Conservation (phyloP, 2,797 vertebrate genomes). For the Periparus ater region DNA sequence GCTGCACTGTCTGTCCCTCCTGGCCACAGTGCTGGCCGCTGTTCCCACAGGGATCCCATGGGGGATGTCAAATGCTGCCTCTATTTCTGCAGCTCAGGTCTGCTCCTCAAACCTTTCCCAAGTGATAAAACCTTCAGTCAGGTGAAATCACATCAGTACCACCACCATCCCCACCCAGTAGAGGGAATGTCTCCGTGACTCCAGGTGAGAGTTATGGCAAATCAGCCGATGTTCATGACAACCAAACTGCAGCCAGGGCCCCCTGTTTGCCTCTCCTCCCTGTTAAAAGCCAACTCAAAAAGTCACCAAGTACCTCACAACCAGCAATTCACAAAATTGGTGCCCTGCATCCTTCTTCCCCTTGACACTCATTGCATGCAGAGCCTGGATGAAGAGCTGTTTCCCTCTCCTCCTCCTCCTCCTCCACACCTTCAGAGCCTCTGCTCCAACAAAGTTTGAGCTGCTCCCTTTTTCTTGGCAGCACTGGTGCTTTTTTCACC, state of each 20-base stretch:
- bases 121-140: background rate
- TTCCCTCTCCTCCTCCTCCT: background rate
- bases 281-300: background rate
- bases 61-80: background rate
- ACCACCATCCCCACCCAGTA: no score
- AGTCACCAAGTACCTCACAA: background rate
- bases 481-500: background rate
- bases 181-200: fast-evolving
- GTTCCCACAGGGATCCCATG: background rate
- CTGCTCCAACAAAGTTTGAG: background rate
- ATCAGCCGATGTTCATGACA: background rate
- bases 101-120: background rate
- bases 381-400: background rate
- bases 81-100: background rate
- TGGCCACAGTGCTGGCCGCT: fast-evolving
- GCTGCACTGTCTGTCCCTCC: background rate
- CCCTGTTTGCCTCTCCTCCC: background rate
- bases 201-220: background rate
- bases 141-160: fast-evolving
- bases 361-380: background rate
- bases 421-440: background rate
- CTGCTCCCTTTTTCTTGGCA: background rate
- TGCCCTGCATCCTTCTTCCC: background rate
- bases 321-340: background rate
- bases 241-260: background rate